Base-by-base conservation (phyloP, 1,140 invertebrate species). In the Zaprionus tsacasi region DNA sequence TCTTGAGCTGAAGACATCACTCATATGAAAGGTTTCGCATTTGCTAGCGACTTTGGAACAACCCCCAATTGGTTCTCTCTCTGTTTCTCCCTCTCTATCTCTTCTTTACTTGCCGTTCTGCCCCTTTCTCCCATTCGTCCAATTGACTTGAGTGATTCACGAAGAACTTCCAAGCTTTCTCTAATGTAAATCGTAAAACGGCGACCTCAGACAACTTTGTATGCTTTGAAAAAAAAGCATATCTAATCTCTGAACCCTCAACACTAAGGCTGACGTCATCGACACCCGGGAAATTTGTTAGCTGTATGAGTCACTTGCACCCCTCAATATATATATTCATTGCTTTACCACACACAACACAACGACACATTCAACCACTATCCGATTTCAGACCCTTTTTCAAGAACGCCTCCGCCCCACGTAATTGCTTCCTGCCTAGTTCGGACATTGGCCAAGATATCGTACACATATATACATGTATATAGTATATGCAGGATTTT, bases 361-460 rank as follows among this genome's bases (percentile, higher is more conserved):
- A 45, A 45, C 40, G n/a, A 15, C 6, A 45, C n/a, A 52, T 64
- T 65, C 73, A 78, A 75, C 58, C 78, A 89, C 83, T 88, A 88
- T 89, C 83, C 78, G 83, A 88, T 89, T 88, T 89, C 83, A 85
- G 78, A 60, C 72, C 67, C 72, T 75, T 75, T 61, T 57, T 59
- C 21, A 38, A 54, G 59, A 45, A 57, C n/a, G 45, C 54, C 52
- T 55, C 70, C 83, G 85, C 85, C 83, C 83, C 81, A 83, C 81
- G 74, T 88, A 88, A 88, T 88, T 88, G 83, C 83, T 88, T 88
- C 83, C 83, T 88, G 83, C 78, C 75, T 75, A 89, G 78, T 78
- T 83, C 70, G 85, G 80, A 80, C 85, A 83, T 66, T 70, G 82
- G 77, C 43, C 73, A 64, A 48, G 54, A 30, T 33, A 48, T 36